These are phyloP conservation scores for Macaria liturata DNA, from an alignment of 2,888 invertebrate species.

Conservation along the genomic window DNA sequence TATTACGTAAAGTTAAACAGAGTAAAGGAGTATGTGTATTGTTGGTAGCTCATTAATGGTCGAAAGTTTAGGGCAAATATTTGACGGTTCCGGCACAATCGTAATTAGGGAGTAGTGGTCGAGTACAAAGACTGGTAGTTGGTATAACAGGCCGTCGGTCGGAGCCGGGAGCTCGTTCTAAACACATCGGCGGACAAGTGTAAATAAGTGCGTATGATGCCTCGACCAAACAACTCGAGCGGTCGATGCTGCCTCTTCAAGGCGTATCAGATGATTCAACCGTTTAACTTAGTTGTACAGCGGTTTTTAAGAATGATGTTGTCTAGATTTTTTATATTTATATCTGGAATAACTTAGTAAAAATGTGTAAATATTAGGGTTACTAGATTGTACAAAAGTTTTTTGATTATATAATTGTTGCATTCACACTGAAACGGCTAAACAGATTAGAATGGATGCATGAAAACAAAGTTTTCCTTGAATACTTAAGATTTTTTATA, in stretches of 20 bases:
- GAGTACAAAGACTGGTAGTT: slow-evolving; percentile 77
- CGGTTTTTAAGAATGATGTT: too few species aligned
- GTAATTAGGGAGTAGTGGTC: slow-evolving; percentile 67
- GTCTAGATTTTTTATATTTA: too few species aligned
- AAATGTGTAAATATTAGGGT: too few species aligned
- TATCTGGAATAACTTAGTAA: too few species aligned
- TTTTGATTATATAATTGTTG: too few species aligned
- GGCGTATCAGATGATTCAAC: slow-evolving; percentile 39
- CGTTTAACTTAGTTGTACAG: slow-evolving; percentile 31
- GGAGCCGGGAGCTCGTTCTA: slow-evolving; percentile 69
- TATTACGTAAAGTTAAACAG: slow-evolving; percentile 65
- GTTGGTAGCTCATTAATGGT: slow-evolving; percentile 80
- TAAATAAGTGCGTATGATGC: slow-evolving; percentile 61
- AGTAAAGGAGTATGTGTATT: slow-evolving; percentile 59
- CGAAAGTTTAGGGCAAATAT: slow-evolving; percentile 79
- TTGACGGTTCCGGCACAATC: slow-evolving; percentile 68
- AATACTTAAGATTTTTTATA: too few species aligned
- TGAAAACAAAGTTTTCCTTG: too few species aligned
- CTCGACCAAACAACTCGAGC: slow-evolving; percentile 66
- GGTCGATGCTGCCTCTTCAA: slow-evolving; percentile 49
- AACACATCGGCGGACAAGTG: slow-evolving; percentile 74
- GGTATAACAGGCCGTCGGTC: slow-evolving; percentile 67
- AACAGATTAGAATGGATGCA: too few species aligned
- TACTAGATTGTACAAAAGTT: too few species aligned
- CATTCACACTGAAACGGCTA: too few species aligned